Evolutionary conservation across 2,113 vertebrate species (phyloP).

Genomic region (Nipponia nippon): DNA sequence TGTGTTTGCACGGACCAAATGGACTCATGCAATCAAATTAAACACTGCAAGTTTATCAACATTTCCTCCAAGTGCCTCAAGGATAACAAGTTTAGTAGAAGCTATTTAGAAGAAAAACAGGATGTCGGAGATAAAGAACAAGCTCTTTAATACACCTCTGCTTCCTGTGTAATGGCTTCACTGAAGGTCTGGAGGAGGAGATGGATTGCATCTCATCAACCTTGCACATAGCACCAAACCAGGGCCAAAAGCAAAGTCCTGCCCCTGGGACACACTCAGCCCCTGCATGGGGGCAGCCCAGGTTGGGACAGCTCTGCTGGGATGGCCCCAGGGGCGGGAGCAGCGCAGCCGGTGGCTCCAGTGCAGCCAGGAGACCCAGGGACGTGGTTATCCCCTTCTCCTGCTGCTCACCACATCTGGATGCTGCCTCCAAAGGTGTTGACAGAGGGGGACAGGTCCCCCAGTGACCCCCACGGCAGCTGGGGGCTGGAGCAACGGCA

Average conservation of each 20-base stretch:
- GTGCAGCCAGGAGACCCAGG: background rate
- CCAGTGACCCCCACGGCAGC: accelerated
- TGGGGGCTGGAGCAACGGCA: accelerated
- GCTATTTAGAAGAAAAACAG: background rate
- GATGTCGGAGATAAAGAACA: background rate
- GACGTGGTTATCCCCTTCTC: background rate
- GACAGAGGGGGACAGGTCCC: background rate
- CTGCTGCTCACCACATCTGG: background rate
- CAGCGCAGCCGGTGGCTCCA: background rate
- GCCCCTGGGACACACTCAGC: background rate
- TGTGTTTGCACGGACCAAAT: background rate
- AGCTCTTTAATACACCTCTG: background rate
- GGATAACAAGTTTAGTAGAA: background rate
- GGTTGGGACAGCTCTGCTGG: background rate
- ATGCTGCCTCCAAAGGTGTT: background rate
- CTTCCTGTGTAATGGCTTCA: background rate
- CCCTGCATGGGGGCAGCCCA: background rate
- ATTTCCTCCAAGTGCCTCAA: constrained; percentile 12
- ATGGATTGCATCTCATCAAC: background rate
- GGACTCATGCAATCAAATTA: background rate
- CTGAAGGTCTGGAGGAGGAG: background rate
- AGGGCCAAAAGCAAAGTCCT: background rate
- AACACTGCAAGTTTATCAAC: background rate
- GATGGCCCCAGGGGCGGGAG: background rate
- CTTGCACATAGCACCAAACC: background rate